A percentile compares a stretch with the other conserved stretches of the same genome.
Evolutionary conservation across 2,797 vertebrate species (phyloP).

Genomic region (Tragopan temminckii): DNA sequence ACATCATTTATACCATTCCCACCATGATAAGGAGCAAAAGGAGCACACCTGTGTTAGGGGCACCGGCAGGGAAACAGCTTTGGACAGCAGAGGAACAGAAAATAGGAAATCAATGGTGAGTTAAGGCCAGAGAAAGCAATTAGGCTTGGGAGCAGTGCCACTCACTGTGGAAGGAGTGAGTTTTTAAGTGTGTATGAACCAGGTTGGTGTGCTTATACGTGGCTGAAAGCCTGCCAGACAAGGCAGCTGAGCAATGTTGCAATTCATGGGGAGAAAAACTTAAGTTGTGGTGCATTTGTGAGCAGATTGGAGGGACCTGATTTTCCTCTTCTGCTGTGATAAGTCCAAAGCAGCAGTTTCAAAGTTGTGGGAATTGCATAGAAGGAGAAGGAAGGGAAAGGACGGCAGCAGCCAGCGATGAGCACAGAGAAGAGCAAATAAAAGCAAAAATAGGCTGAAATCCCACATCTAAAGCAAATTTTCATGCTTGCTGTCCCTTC

Average conservation of each 20-base stretch:
- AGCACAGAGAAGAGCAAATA: not conserved
- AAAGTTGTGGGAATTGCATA: not conserved
- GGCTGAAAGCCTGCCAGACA: not conserved
- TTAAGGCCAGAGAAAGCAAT: not conserved
- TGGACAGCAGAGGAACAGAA: not conserved
- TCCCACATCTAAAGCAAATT: not conserved
- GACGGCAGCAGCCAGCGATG: fast-evolving
- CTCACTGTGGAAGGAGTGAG: not conserved
- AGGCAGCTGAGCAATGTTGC: not conserved
- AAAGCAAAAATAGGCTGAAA: not conserved
- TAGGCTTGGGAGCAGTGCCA: not conserved
- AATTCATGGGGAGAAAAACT: not conserved
- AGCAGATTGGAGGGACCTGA: not conserved
- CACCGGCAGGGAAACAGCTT: not conserved
- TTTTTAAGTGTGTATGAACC: not conserved
- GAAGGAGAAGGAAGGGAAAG: not conserved
- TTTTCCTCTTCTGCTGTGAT: not conserved
- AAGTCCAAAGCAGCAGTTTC: not conserved
- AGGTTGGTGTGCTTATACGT: not conserved
- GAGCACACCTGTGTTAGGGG: not conserved
- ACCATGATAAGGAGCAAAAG: not conserved
- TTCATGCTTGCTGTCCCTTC: not conserved
- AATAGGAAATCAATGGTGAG: constrained; percentile 45
- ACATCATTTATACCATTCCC: not conserved
- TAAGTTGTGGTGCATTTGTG: not conserved